Percentiles rank a stretch among this genome's conserved stretches.
phyloP scores from a whole-genome alignment of 2,888 invertebrate genomes.

The Cheilosia vernalis region DNA sequence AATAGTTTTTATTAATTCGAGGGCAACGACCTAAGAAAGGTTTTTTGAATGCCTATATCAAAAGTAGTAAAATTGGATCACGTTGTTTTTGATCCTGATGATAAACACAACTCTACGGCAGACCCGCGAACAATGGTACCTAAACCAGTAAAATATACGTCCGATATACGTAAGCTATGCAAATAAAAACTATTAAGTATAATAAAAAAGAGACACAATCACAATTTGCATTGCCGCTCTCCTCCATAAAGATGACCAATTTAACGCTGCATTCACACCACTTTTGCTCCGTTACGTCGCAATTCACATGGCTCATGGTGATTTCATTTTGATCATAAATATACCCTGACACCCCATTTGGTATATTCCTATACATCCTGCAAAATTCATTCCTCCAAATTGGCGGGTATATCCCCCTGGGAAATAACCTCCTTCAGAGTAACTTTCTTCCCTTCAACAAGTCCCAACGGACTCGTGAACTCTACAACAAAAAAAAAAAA shows the following conservation, averaged over 20 bases:
- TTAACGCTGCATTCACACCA: slow-evolving; percentile 15
- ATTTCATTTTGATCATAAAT: slow-evolving; percentile 39
- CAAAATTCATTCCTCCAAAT: slow-evolving; percentile 18
- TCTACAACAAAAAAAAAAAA: not conserved
- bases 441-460: not conserved
- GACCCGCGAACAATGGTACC: no score
- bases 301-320: not conserved
- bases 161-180: no score
- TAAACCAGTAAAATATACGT: no score
- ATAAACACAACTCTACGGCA: no score
- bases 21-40: no score
- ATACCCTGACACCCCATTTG: slow-evolving; percentile 39
- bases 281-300: not conserved
- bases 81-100: no score
- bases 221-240: no score
- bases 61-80: no score
- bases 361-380: not conserved
- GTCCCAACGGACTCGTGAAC: slow-evolving; percentile 46
- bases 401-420: slow-evolving; percentile 19
- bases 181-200: no score
- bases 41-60: no score
- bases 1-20: no score
- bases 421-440: slow-evolving; percentile 31
- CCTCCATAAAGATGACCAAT: not conserved
- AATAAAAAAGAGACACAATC: no score